These are phyloP conservation scores for Python bivittatus DNA, from an alignment of 2,113 vertebrate genomes.

Conservation along the genomic window DNA sequence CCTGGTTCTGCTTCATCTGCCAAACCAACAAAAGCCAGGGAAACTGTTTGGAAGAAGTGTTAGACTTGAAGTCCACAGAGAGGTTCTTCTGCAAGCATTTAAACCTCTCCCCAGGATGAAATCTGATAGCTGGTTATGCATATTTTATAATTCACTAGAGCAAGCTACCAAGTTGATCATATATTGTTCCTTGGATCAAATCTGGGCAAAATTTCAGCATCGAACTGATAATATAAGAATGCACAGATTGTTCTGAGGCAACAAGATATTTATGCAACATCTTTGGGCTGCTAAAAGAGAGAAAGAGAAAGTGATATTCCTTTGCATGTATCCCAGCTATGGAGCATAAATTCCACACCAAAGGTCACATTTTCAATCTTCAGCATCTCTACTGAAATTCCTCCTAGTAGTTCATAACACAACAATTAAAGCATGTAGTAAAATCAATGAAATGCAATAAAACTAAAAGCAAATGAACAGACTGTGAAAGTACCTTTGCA, in stretches of 20 bases:
- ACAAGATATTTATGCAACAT: background rate
- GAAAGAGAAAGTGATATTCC: background rate
- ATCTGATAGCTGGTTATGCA: background rate
- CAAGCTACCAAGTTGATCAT: background rate
- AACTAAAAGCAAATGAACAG: background rate
- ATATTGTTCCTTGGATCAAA: background rate
- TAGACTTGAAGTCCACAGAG: background rate
- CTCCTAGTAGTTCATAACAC: background rate
- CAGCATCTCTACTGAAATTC: background rate
- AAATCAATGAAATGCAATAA: background rate
- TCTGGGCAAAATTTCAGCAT: background rate
- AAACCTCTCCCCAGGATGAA: background rate
- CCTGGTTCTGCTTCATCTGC: background rate
- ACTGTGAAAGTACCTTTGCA: background rate
- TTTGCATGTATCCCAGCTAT: background rate
- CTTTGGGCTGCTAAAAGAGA: background rate
- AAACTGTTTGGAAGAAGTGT: background rate
- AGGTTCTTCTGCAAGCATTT: background rate
- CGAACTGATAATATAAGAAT: background rate
- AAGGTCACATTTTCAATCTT: background rate
- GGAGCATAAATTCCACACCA: background rate
- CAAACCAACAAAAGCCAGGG: background rate
- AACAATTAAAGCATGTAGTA: background rate
- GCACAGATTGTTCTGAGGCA: background rate
- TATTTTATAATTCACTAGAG: background rate